Conservation (phyloP, 2,888 invertebrate genomes). For the Helobdella robusta region DNA sequence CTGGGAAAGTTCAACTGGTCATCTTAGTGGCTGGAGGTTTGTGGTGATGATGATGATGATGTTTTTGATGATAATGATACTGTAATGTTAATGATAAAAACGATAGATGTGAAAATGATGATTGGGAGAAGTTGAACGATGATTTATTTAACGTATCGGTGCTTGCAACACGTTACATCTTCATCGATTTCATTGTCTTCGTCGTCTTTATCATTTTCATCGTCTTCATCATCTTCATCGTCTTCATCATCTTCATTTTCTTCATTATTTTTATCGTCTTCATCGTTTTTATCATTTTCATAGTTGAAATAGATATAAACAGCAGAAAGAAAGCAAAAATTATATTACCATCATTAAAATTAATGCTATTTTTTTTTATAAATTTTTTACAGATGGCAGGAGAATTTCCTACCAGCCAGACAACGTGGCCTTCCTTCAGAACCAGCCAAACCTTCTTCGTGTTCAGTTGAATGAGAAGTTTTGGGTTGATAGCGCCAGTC, state of each 20-base stretch:
- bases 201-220: too few relatives aligned
- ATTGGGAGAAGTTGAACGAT: not conserved
- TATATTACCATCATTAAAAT: too few relatives aligned
- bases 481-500: not conserved
- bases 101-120: not conserved
- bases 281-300: too few relatives aligned
- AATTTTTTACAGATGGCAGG: not conserved
- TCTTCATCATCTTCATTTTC: too few relatives aligned
- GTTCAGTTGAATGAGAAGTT: not conserved
- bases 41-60: too few relatives aligned
- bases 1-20: conserved; percentile 16
- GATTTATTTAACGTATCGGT: too few relatives aligned
- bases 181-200: too few relatives aligned
- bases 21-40: conserved; percentile 27
- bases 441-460: not conserved
- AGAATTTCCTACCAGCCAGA: conserved; percentile 13
- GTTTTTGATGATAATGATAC: not conserved
- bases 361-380: too few relatives aligned
- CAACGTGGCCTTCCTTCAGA: not conserved
- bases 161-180: not conserved
- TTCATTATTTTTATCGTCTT: too few relatives aligned
- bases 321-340: too few relatives aligned
- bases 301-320: too few relatives aligned
- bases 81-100: not conserved
- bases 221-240: too few relatives aligned